Conservation (phyloP, 2,113 vertebrate species). For the Calidris pugnax region DNA sequence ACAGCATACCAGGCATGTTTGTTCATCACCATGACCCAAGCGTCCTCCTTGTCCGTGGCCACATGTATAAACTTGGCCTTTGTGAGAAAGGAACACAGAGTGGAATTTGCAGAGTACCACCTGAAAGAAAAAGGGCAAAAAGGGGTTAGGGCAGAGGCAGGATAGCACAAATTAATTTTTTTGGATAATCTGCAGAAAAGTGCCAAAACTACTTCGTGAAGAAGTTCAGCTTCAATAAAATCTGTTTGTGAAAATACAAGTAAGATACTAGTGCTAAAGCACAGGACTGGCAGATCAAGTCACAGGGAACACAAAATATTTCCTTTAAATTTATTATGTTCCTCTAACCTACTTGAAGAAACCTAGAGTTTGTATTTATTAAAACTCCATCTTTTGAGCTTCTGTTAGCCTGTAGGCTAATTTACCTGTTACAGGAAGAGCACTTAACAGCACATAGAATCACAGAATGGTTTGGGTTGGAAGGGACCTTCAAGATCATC, state of each 20-base stretch:
- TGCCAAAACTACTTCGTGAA: neutral
- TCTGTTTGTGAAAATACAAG: neutral
- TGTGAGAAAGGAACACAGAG: slow-evolving; percentile 95
- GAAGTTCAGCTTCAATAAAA: neutral
- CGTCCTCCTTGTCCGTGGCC: slow-evolving; percentile 96
- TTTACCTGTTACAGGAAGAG: neutral
- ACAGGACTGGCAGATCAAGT: neutral
- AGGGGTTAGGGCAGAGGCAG: neutral
- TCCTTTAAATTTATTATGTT: neutral
- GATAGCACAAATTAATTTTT: neutral
- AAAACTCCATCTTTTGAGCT: too few relatives aligned
- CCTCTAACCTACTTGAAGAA: neutral
- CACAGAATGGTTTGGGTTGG: too few relatives aligned
- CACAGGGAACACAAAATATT: neutral
- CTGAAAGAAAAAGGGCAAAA: slow-evolving; percentile 60
- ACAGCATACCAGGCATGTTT: slow-evolving; percentile 89
- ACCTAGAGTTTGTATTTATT: neutral
- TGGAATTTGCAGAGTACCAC: slow-evolving; percentile 97
- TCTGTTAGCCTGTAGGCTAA: too few relatives aligned
- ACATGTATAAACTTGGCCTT: slow-evolving; percentile 95
- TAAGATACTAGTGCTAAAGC: neutral
- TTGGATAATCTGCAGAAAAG: neutral
- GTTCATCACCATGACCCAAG: slow-evolving; percentile 96
- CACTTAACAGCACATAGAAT: neutral
- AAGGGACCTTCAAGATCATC: too few relatives aligned